Evolutionary conservation across 2,797 vertebrate species (phyloP).

Genomic region (Buceros bicornis): DNA sequence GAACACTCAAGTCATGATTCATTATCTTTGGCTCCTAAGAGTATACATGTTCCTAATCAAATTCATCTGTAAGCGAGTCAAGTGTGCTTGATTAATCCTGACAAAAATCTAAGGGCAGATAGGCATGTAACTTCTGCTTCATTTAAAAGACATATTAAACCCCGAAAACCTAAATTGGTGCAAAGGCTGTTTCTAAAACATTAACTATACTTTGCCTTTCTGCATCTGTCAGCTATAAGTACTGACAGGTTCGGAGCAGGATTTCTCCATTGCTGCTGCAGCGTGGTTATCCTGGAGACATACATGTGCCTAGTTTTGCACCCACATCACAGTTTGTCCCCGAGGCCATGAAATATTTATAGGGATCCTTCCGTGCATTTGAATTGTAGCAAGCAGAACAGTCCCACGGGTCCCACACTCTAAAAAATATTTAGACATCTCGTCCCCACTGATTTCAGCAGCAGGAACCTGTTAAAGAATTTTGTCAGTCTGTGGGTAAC

Average conservation of each 20-base stretch:
- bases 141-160: neutral
- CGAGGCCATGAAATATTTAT: conserved; percentile 25
- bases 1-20: neutral
- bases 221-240: neutral
- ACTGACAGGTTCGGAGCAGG: neutral
- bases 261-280: neutral
- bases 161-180: neutral
- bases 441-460: neutral
- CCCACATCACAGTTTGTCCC: neutral
- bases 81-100: conserved; percentile 42
- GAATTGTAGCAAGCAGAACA: neutral
- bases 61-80: conserved; percentile 40
- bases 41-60: conserved; percentile 42
- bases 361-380: neutral
- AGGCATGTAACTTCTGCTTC: conserved; percentile 28
- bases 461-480: neutral
- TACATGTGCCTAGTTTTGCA: neutral
- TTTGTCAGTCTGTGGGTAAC: no score
- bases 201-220: neutral
- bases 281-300: neutral
- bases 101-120: conserved; percentile 42
- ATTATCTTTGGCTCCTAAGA: conserved; percentile 45
- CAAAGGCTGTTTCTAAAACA: neutral
- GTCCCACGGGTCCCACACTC: neutral
- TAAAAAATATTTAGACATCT: neutral